Base-by-base conservation (phyloP, 2,113 vertebrate species). In the Dipodomys spectabilis region DNA sequence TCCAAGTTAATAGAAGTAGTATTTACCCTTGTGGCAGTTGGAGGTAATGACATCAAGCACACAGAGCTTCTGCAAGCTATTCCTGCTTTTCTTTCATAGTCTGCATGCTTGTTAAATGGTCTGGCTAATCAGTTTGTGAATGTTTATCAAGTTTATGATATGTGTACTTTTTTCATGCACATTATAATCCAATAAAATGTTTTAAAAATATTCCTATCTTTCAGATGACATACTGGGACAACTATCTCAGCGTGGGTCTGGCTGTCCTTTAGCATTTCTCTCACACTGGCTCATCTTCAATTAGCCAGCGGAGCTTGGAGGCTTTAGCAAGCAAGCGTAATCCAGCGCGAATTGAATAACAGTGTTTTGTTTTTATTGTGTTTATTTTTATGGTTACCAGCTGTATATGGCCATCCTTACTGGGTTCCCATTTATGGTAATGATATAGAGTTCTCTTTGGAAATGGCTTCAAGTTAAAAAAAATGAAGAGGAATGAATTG, bases 301-400 rank as follows among this genome's bases (percentile, higher is more conserved):
- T 78, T 68, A 45, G 62, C 28, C 32, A 83, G 67, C 78, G 39
- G 62, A 65, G n/a, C 53, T 13, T 79, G 30, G 68, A 85, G 71
- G 60, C 75, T 75, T 74, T 28, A 73, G 72, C 57, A 73, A 69
- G 83, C 64, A 85, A 88, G 39, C 44, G 57, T 79, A 39, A 44
- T 69, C 62, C 82, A 90, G 79, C 65, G 45, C 1, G 0, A 86
- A 94, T 13, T 25, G 11, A 86, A 53, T 67, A 86, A 25, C 44
- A 23, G 4, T 64, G 39, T 81, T 92, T 91, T 89, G 91, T 96
- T 89, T 93, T 90, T 68, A 49, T 74, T 86, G 45, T 95, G 86
- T 89, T 92, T 95, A 86, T 94, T 94, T 94, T 86, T 65, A 91
- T 82, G 73, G 89, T 94, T 96, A 84, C 90, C 91, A 89, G 81